Base-by-base conservation (phyloP, 1,140 invertebrate species). In the Calliphora vicina region DNA sequence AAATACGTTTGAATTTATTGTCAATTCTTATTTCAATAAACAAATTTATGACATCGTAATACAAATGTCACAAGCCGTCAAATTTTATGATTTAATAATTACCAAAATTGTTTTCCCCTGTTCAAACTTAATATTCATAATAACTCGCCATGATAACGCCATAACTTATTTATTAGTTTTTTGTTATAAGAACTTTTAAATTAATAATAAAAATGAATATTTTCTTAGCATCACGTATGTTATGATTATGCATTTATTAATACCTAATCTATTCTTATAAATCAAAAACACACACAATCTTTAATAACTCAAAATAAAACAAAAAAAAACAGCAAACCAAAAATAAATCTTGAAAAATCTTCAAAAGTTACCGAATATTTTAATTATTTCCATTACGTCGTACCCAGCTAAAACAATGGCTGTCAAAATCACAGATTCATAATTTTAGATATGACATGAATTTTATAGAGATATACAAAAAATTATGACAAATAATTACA, bases 171-270 rank as follows among this genome's bases (percentile, higher is more conserved):
- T 35, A 35, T 35, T 35, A 35, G 35, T 35, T 35, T 10, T 35
- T 35, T 35, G n/a, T 35, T 35, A 35, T 2, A 35, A 35, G 35
- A 35, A 35, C 25, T 67, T 67, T 67, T 25, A 23, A 23, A 67
- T 35, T 35, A 35, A 0, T 5, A 35, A n/a, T n/a, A 35, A 35
- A 35, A 35, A 35, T 35, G 6, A 35, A 35, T 35, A 23, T 25
- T 23, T 23, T 67, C 10, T 23, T 10, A 67, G 9, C 6, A 67
- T 67, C 61, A 25, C 61, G 61, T 67, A 23, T 67, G 61, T 67
- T 67, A 25, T 67, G 61, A 67, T 67, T 67, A 67, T 67, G 61
- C 61, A 67, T 67, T 67, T 67, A 67, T 67, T 67, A 57, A 67
- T 67, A 8, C n/a, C n/a, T 67, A 23, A 67, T 67, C 61, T 67